Evolutionary conservation across 2,113 vertebrate species (phyloP), one percentile per base, ranked within the genome.

Genomic region (Nettapus auritus): DNA sequence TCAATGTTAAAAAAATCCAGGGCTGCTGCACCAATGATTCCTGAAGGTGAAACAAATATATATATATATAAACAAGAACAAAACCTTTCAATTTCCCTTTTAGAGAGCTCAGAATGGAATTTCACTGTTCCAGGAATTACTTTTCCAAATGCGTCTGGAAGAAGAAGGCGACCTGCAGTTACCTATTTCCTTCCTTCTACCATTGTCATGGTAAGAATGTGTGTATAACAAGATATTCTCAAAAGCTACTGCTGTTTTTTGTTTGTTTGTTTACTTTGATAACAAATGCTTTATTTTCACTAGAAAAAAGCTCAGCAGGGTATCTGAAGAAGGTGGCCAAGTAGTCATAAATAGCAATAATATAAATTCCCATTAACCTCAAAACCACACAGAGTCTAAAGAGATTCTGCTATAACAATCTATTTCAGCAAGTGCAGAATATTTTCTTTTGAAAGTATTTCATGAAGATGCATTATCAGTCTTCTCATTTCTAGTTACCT

Each of bases 1-100:
- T 98, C 97, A 66, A 95, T 98, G 93, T 98, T 98, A 96, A 98
- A 99, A 97, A 98, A 98, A 89, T 98, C 98, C 96, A 97, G 96
- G 53, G 98, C 98, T 86, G 97, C 98, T 81, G 98, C 98, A 87
- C 98, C 94, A 1, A 98, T 98, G 71, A 98, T 98, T 94, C 98
- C 97, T 98, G 67, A 89, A 82, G 36, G 46, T 36, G 67, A 87
- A 91, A 83, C 38, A 92, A 91, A 84, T 82, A 88, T 59, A 78
- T 53, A 69, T n/a, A 86, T 50, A 26, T 71, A 48, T 50, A 73
- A 62, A 40, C 31, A 82, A 60, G 60, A 95, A 70, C 66, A 75
- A 88, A 91, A 42, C 59, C 11, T 78, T 75, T 85, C 64, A 28
- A 34, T 71, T 52, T 60, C 31, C 14, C 22, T 92, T 88, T 75